Evolutionary conservation across 1,140 invertebrate species (phyloP).

Genomic region (Matsumurasca onukii): DNA sequence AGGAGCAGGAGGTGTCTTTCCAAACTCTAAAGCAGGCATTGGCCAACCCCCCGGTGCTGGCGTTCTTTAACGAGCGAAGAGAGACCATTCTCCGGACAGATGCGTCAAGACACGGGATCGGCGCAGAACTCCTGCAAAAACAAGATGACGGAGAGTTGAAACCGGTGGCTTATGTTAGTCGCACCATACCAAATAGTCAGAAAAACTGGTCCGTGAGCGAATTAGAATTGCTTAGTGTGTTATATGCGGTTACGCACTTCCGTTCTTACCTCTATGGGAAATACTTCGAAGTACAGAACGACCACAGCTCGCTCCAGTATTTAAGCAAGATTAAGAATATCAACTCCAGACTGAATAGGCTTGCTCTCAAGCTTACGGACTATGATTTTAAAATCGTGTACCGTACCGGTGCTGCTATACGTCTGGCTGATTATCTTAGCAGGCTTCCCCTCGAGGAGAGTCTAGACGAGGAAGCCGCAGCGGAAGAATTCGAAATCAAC

Average conservation of each 20-base stretch:
- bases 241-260: not conserved
- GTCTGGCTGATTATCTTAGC: not conserved
- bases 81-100: not conserved
- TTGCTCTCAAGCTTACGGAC: not conserved
- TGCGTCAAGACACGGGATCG: not conserved
- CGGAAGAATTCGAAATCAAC: too few relatives aligned
- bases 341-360: not conserved
- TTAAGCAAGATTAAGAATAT: not conserved
- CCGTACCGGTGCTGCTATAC: not conserved
- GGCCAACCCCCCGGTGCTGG: not conserved
- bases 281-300: not conserved
- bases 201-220: not conserved
- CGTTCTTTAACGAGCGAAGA: not conserved
- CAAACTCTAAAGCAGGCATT: conserved; percentile 1
- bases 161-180: not conserved
- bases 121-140: not conserved
- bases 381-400: conserved; percentile 1
- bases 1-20: not conserved
- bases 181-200: not conserved
- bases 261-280: not conserved
- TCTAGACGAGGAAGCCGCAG: not conserved
- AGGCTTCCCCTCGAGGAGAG: not conserved
- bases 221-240: not conserved
- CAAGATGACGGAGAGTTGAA: not conserved
- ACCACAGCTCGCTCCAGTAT: not conserved